Base-by-base conservation (phyloP, 2,113 vertebrate genomes). In the Hippopotamus amphibius region DNA sequence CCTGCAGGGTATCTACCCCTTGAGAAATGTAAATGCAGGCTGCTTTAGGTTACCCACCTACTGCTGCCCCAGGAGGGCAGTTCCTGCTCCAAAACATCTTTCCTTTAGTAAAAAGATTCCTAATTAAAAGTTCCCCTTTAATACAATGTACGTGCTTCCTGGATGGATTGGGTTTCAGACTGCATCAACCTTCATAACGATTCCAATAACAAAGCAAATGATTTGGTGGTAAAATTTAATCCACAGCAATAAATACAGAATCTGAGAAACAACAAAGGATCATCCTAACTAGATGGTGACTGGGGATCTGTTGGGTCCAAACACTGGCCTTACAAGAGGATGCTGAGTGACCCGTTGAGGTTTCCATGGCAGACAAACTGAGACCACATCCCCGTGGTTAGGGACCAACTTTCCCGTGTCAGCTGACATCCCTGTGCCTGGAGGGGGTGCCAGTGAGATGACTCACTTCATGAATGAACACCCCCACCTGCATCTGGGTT, bases 391-490 rank as follows among this genome's bases (percentile, higher is more conserved):
- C 6, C 11, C 28, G 46, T 16, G 19, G 9, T 43, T 59, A 68
- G 11, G 24, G 9, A 19, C 2, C 3, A 15, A 11, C 24, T 71
- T 33, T 71, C 28, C n/a, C 5, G 5, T 1, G 24, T 19, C 0
- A 7, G 19, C 24, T 16, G 69, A 46, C 4, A 41, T 46, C 4
- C 68, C 6, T 24, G 1, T 63, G 55, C 6, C n/a, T 1, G 7
- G 22, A 19, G 8, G 12, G 26, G 30, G 3, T 63, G n/a, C 43
- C 2, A 8, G 46, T 4, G 5, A 76, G 21, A 21, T 9, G 9
- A 5, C 41, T 57, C 59, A 33, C 59, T 9, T 0, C 22, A 2
- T 0, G 7, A 17, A 10, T 24, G 26, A 14, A n/a, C 12, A 21
- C 3, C 14, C 5, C 24, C 30, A 19, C 3, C 22, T 13, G 7